These are phyloP conservation scores for Amblyjoppa proteus DNA, from an alignment of 2,888 invertebrate genomes.

Conservation along the genomic window DNA sequence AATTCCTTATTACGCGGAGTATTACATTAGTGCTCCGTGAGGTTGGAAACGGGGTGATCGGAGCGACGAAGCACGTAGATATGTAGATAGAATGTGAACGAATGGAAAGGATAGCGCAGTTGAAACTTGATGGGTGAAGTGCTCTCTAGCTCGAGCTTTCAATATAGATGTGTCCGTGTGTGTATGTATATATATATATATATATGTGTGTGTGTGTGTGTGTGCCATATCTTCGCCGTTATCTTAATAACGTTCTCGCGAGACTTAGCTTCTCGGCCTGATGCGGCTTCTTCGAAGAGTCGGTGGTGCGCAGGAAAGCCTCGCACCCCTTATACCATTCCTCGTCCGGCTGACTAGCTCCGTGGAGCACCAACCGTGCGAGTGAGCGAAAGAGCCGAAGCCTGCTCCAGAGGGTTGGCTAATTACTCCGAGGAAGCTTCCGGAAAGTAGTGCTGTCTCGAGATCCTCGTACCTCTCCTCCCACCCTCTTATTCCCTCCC, in stretches of 20 bases:
- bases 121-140: conserved; percentile 41
- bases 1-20: not conserved
- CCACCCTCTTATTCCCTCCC: not conserved
- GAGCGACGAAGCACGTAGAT: not conserved
- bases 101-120: conserved; percentile 21
- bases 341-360: conserved; percentile 56
- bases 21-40: conserved; percentile 1
- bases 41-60: conserved; percentile 7
- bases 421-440: conserved; percentile 41
- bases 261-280: conserved; percentile 32
- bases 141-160: conserved; percentile 12
- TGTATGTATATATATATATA: not conserved
- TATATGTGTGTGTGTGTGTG: not conserved
- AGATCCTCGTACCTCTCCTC: conserved; percentile 7
- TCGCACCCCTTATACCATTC: conserved; percentile 27
- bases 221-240: conserved; percentile 27
- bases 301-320: not conserved
- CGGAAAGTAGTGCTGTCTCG: conserved; percentile 27
- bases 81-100: conserved; percentile 24
- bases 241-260: conserved; percentile 52
- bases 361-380: conserved; percentile 22
- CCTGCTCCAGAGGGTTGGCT: conserved; percentile 39
- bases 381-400: conserved; percentile 40
- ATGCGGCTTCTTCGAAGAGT: conserved; percentile 17
- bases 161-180: not conserved